A percentile compares a stretch with the other conserved stretches of the same genome.
Conservation (phyloP, 2,113 vertebrate species). For the Arizona elegans region DNA sequence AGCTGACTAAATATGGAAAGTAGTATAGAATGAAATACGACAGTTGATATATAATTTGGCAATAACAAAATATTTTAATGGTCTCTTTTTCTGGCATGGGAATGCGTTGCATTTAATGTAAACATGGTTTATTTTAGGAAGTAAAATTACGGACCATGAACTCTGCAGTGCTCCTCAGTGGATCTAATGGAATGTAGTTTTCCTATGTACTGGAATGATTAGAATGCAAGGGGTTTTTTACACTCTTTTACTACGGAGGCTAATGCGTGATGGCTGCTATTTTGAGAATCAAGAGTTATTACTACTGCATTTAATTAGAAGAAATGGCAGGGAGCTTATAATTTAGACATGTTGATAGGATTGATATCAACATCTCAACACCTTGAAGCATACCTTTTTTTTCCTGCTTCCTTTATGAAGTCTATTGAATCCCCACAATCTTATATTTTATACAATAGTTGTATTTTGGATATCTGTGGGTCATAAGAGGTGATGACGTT, state of each 20-base stretch:
- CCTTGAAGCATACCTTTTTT: neutral
- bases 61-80: conserved; percentile 49
- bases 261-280: neutral
- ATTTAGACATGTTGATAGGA: neutral
- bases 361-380: neutral
- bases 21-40: conserved; percentile 13
- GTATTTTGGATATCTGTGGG: neutral
- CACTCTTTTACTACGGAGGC: conserved; percentile 12
- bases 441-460: neutral
- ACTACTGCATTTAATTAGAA: conserved; percentile 1
- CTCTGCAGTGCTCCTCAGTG: conserved; percentile 6
- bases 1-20: conserved; percentile 31
- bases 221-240: conserved; percentile 21
- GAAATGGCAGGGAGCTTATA: neutral
- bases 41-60: conserved; percentile 48
- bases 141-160: conserved; percentile 38
- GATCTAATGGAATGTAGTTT: conserved; percentile 25
- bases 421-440: neutral
- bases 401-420: neutral
- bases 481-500: neutral
- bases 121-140: conserved; percentile 33
- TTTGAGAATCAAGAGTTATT: conserved; percentile 1
- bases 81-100: neutral
- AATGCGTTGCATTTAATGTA: conserved; percentile 45
- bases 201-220: neutral